A percentile compares a stretch with the other conserved stretches of the same genome.
Conservation (phyloP, 2,888 invertebrate genomes). For the Congeria kusceri region DNA sequence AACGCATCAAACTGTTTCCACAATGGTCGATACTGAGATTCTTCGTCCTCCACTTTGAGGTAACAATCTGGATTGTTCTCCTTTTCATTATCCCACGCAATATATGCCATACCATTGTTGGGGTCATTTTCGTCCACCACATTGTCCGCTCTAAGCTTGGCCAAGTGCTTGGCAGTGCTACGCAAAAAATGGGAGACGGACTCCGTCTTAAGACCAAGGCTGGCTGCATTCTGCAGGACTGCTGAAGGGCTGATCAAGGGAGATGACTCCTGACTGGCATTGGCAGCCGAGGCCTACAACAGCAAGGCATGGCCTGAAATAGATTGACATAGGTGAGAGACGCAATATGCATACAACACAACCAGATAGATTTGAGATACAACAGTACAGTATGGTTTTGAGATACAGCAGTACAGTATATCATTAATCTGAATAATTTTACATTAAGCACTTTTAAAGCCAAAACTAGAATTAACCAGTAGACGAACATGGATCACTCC, state of each 20-base stretch:
- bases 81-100: conserved; percentile 63
- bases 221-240: conserved; percentile 59
- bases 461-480: too few species aligned
- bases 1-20: conserved; percentile 66
- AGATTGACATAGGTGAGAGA: background rate
- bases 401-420: too few species aligned
- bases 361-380: too few species aligned
- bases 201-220: conserved; percentile 63
- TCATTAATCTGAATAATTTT: too few species aligned
- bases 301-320: conserved; percentile 70
- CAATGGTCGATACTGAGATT: conserved; percentile 61
- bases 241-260: conserved; percentile 30
- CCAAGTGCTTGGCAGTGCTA: conserved; percentile 47
- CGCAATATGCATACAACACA: background rate
- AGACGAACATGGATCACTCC: too few species aligned
- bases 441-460: too few species aligned
- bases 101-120: conserved; percentile 58
- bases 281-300: conserved; percentile 53
- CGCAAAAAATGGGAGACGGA: conserved; percentile 54
- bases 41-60: conserved; percentile 66
- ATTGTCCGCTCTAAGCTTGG: conserved; percentile 38
- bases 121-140: conserved; percentile 35
- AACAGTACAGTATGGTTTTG: too few species aligned
- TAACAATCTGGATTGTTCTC: conserved; percentile 52
- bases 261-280: conserved; percentile 25